These are phyloP conservation scores for Melospiza melodia DNA, from an alignment of 2,113 vertebrate species.

Conservation along the genomic window DNA sequence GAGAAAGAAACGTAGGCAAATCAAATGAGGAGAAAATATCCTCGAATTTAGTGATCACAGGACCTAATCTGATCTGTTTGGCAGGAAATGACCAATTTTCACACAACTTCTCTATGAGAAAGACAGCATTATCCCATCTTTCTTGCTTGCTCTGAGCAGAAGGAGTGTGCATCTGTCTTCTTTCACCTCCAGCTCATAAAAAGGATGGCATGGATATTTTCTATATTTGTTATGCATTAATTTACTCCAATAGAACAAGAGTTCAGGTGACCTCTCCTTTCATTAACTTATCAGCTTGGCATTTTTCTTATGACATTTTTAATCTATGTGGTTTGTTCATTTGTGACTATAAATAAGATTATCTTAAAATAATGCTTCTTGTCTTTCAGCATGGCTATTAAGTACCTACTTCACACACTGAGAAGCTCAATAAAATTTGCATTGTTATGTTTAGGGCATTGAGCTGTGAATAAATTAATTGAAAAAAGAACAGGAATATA, in stretches of 20 bases:
- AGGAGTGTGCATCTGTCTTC: not conserved
- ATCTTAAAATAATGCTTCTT: not conserved
- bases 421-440: not conserved
- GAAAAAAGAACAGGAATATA: not conserved
- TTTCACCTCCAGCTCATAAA: not conserved
- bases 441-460: not conserved
- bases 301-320: not conserved
- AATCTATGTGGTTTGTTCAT: not conserved
- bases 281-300: not conserved
- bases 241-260: not conserved
- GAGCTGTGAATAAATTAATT: not conserved
- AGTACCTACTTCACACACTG: not conserved
- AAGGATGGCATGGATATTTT: not conserved
- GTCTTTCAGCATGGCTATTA: not conserved
- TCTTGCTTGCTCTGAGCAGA: not conserved
- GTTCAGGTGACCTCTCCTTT: not conserved
- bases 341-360: not conserved
- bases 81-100: not conserved
- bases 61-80: not conserved
- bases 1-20: not conserved
- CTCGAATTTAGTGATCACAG: not conserved
- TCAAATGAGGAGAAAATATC: not conserved
- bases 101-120: not conserved
- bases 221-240: not conserved
- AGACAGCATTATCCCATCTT: not conserved